These are phyloP conservation scores for Aricia artaxerxes DNA, from an alignment of 2,888 invertebrate genomes.

Conservation along the genomic window DNA sequence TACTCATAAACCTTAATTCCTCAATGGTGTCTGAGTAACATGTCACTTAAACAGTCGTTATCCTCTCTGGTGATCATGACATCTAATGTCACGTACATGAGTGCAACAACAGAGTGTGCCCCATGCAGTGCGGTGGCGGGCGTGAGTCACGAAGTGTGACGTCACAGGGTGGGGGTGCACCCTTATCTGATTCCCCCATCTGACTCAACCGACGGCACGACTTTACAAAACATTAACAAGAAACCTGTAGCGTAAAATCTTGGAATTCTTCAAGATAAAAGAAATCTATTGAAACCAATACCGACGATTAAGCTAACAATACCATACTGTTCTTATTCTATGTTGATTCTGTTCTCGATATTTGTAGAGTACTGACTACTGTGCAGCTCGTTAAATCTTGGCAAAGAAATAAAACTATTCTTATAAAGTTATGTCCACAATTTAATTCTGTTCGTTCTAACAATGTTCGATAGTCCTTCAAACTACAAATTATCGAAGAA, in stretches of 20 bases:
- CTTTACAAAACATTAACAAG: slow-evolving; percentile 34
- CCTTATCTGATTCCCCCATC: slow-evolving; percentile 42
- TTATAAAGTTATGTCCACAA: not conserved
- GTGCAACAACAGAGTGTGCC: slow-evolving; percentile 25
- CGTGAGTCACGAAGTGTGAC: slow-evolving; percentile 47
- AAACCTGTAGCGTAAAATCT: slow-evolving; percentile 12
- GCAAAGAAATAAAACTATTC: not conserved
- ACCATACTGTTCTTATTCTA: not conserved
- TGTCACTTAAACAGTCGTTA: slow-evolving; percentile 1
- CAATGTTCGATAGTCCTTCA: not conserved
- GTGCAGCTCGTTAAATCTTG: not conserved
- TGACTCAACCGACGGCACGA: slow-evolving; percentile 44
- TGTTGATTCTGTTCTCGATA: not conserved
- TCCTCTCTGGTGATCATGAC: slow-evolving; percentile 26
- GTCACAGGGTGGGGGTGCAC: slow-evolving; percentile 46
- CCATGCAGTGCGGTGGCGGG: slow-evolving; percentile 33
- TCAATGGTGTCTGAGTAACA: not conserved
- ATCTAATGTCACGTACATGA: slow-evolving; percentile 31
- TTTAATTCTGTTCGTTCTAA: not conserved
- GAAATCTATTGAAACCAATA: not conserved
- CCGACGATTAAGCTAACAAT: not conserved
- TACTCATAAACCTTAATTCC: slow-evolving; percentile 11
- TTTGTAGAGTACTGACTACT: not conserved
- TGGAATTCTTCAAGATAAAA: not conserved
- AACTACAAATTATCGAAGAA: not conserved